A percentile compares a stretch with the other conserved stretches of the same genome.
These are phyloP conservation scores for Cichlasoma orientale DNA, from an alignment of 2,797 vertebrate species.

Conservation along the genomic window DNA sequence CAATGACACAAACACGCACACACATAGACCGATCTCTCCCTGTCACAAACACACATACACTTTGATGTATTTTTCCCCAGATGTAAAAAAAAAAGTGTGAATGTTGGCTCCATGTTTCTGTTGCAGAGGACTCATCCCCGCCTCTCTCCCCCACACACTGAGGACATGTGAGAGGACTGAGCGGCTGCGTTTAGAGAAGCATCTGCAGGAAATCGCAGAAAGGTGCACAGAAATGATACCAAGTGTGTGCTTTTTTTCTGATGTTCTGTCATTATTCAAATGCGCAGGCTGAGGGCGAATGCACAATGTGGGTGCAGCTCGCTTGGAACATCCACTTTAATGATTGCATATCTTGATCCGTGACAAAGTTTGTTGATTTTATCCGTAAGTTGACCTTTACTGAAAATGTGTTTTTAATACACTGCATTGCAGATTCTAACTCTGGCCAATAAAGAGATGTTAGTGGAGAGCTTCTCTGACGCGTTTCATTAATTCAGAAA, in stretches of 20 bases:
- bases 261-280: constrained; percentile 59
- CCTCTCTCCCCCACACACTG: background rate
- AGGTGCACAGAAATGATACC: constrained; percentile 15
- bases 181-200: background rate
- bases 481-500: constrained; percentile 36
- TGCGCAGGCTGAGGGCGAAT: constrained; percentile 18
- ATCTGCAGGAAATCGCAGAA: constrained; percentile 14
- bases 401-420: constrained; percentile 56
- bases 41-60: constrained; percentile 7
- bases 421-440: constrained; percentile 24
- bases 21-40: background rate
- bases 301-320: constrained; percentile 13
- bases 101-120: constrained; percentile 13
- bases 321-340: constrained; percentile 15
- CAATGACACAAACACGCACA: constrained; percentile 16
- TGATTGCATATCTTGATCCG: constrained; percentile 48
- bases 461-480: constrained; percentile 25
- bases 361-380: constrained; percentile 53
- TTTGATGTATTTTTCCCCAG: constrained; percentile 35
- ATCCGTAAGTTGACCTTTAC: constrained; percentile 60
- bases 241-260: constrained; percentile 11
- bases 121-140: background rate
- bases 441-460: constrained; percentile 25
- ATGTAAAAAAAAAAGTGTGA: constrained; percentile 21
- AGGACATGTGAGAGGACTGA: constrained; percentile 1